These are phyloP conservation scores for Epinotia ramella DNA, from an alignment of 2,888 invertebrate species.

Conservation along the genomic window DNA sequence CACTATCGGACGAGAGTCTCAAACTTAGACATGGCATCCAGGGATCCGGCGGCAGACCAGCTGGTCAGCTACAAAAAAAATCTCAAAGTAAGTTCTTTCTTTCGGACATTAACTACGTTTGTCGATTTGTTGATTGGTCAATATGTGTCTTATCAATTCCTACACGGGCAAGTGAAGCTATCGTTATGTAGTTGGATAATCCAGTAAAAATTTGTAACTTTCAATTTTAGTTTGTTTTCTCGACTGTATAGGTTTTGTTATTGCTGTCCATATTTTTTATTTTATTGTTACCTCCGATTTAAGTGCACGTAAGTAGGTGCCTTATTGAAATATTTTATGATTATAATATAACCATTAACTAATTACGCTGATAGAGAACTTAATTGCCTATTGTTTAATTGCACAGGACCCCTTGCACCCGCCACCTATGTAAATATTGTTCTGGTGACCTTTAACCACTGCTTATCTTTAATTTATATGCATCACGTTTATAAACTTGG, in stretches of 20 bases:
- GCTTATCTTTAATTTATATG: not conserved
- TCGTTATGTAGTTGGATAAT: not conserved
- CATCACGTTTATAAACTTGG: not conserved
- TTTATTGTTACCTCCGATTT: not conserved
- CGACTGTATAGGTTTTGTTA: no score
- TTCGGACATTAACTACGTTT: not conserved
- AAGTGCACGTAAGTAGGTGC: not conserved
- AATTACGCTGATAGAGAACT: not conserved
- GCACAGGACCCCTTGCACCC: constrained; percentile 1
- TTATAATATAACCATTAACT: no score
- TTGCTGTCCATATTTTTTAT: no score
- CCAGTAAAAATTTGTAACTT: not conserved
- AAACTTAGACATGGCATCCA: constrained; percentile 71
- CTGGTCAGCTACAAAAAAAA: constrained; percentile 86
- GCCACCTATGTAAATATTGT: constrained; percentile 11
- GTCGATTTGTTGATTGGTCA: not conserved
- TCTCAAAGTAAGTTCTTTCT: constrained; percentile 80
- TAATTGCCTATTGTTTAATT: not conserved
- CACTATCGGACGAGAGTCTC: not conserved
- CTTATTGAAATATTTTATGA: no score
- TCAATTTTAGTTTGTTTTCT: not conserved
- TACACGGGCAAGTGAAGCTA: not conserved
- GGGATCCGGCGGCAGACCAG: constrained; percentile 87
- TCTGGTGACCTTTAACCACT: constrained; percentile 19
- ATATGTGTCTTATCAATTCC: not conserved